Conservation (phyloP, 2,888 invertebrate genomes). For the Xanthia icteritia region DNA sequence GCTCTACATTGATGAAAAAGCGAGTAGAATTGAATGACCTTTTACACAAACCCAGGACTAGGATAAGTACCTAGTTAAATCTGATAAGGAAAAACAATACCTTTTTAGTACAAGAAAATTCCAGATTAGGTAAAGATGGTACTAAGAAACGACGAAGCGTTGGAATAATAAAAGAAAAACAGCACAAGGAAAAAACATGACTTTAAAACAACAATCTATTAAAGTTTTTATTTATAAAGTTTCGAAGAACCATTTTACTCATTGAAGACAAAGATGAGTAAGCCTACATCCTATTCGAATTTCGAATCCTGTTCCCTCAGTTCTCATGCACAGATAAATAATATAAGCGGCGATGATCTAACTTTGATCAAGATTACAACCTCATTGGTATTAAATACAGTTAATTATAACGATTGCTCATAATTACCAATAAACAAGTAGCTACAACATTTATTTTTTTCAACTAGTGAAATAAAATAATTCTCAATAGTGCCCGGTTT, state of each 20-base stretch:
- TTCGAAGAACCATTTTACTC: conserved; percentile 68
- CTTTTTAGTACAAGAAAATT: conserved; percentile 9
- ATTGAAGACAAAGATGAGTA: conserved; percentile 74
- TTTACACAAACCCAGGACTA: not conserved
- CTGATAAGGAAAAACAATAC: conserved; percentile 11
- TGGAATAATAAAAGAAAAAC: conserved; percentile 29
- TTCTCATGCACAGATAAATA: conserved; percentile 74
- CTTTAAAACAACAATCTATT: conserved; percentile 21
- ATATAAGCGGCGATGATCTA: conserved; percentile 76
- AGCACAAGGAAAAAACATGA: conserved; percentile 23
- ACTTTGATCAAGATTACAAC: conserved; percentile 74
- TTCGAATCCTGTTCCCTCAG: conserved; percentile 75
- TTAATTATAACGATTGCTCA: conserved; percentile 78
- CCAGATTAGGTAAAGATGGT: not conserved
- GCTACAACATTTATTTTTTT: conserved; percentile 54
- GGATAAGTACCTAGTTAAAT: not conserved
- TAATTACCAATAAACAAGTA: conserved; percentile 69
- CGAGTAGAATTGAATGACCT: not conserved
- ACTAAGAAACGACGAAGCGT: conserved; percentile 20
- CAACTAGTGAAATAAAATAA: conserved; percentile 48
- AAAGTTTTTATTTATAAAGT: conserved; percentile 38
- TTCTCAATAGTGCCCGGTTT: conserved; percentile 50
- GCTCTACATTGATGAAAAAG: not conserved
- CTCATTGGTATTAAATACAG: conserved; percentile 75
- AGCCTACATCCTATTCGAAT: conserved; percentile 73